Evolutionary conservation across 2,797 vertebrate genomes (phyloP), one percentile per base, ranked within the genome.

Genomic region (Smutsia temminckii): DNA sequence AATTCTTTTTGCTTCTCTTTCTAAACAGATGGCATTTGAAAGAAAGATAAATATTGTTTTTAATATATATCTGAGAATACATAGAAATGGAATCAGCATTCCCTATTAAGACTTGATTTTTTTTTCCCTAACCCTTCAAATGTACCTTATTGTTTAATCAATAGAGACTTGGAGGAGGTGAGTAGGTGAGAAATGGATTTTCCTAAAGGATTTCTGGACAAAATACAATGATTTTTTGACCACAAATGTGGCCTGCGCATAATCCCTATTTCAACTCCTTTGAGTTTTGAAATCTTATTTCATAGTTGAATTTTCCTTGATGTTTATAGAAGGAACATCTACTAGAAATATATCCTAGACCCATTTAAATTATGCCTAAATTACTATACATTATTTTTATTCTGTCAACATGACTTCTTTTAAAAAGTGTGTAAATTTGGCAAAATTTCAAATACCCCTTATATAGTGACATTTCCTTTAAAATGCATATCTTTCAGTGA

Each of bases 251-350:
- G 23, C 49, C 46, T 90, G 3, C n/a, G n/a, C n/a, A n/a, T 32
- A 80, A 14, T 72, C 59, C 14, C 8, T 46, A 2, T 64, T 85
- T 66, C 21, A 83, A 53, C 13, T 80, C 92, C 37, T 96, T 81
- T 97, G 49, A 81, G 85, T 96, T 75, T 80, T 86, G 85, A 88
- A 90, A 40, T 71, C 37, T 64, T 85, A 37, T 34, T 94, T 94
- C 64, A 29, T 94, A 66, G 59, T 78, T 95, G 9, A 93, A 42
- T 85, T 91, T 96, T 91, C 40, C 57, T 90, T 89, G n/a, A 75
- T 55, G 2, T 23, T 78, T 92, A n/a, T 42, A n/a, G 74, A 69
- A 90, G 25, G 63, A 87, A 29, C n/a, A 59, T 86, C 29, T 92
- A 32, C 94, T 93, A 95, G 75, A 94, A 96, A 61, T 85, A 74